A percentile compares a stretch with the other conserved stretches of the same genome.
Evolutionary conservation across 2,888 invertebrate species (phyloP).

Genomic region (Himalopsyche tibetana): DNA sequence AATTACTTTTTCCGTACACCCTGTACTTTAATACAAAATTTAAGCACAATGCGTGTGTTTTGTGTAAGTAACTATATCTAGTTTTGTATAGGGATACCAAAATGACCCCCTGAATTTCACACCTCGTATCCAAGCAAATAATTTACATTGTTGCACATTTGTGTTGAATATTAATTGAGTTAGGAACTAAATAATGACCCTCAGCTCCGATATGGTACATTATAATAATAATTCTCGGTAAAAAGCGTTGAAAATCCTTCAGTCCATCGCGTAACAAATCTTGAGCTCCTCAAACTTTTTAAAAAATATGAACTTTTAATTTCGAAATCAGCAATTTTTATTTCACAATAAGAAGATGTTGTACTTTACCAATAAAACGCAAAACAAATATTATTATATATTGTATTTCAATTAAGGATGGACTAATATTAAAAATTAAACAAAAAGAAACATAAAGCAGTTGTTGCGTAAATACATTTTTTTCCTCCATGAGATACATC

Average conservation of each 20-base stretch:
- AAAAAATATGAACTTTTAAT: too few species aligned
- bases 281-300: neutral
- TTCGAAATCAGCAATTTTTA: too few species aligned
- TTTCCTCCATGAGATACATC: too few species aligned
- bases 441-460: too few species aligned
- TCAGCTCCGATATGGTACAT: constrained; percentile 24
- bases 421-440: neutral
- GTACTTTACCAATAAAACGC: neutral
- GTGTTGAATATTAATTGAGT: constrained; percentile 61
- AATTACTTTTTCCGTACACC: neutral
- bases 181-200: constrained; percentile 52
- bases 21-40: neutral
- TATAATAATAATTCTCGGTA: neutral
- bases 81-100: constrained; percentile 39
- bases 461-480: too few species aligned
- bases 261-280: neutral
- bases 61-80: neutral
- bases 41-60: neutral
- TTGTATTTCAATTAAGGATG: neutral
- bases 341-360: too few species aligned
- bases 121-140: constrained; percentile 35
- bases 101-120: constrained; percentile 48
- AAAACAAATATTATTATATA: neutral
- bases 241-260: constrained; percentile 41
- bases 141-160: constrained; percentile 46